These are phyloP conservation scores for Microcebus ravelobensis DNA, from an alignment of 2,113 vertebrate genomes.

Conservation along the genomic window DNA sequence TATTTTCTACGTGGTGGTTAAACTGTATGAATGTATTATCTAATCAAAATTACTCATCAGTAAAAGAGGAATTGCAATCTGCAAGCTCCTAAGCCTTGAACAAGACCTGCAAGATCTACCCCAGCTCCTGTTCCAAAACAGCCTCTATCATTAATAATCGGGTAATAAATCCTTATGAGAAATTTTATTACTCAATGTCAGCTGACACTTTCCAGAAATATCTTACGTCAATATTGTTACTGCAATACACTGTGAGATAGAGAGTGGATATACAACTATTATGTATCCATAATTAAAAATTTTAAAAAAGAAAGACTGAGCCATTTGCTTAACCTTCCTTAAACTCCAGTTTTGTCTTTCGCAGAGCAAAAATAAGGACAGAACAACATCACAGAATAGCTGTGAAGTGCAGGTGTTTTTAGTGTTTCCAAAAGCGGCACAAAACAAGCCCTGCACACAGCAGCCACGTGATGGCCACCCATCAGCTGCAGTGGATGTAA, in stretches of 20 bases:
- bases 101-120: neutral
- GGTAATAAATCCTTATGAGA: neutral
- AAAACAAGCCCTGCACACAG: neutral
- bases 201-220: neutral
- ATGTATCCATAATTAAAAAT: too few species aligned
- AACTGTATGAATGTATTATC: neutral
- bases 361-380: neutral
- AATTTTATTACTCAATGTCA: neutral
- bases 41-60: neutral
- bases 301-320: neutral
- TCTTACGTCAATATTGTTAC: neutral
- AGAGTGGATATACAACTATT: neutral
- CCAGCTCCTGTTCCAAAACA: neutral
- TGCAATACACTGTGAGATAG: neutral
- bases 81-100: neutral
- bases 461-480: neutral
- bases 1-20: neutral
- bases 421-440: neutral
- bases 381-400: neutral
- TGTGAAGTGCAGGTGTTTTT: neutral
- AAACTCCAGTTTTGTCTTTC: neutral
- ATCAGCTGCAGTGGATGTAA: rapidly evolving
- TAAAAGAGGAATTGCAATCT: neutral
- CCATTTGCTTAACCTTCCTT: neutral
- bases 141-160: neutral